These are phyloP conservation scores for Larimichthys crocea DNA, from an alignment of 2,113 vertebrate genomes.

Conservation along the genomic window DNA sequence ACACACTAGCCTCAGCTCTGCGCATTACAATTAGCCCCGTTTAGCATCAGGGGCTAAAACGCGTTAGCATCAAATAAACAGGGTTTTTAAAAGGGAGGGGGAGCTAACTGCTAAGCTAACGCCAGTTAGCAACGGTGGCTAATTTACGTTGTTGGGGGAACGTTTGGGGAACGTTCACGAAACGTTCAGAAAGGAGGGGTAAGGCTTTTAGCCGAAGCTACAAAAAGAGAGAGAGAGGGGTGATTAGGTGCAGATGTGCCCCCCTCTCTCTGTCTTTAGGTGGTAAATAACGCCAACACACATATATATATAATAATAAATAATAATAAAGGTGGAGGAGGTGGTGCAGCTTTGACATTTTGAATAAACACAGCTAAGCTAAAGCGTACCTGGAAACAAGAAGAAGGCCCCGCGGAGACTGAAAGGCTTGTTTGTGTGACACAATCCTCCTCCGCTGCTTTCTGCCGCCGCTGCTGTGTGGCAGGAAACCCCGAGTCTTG, in stretches of 20 bases:
- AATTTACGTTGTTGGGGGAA: conserved; percentile 20
- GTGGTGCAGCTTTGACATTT: conserved; percentile 50
- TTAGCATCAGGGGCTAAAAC: conserved; percentile 47
- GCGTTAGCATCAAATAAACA: conserved; percentile 51
- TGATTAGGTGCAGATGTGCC: conserved; percentile 81
- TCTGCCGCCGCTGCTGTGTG: conserved; percentile 26
- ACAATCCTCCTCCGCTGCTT: conserved; percentile 74
- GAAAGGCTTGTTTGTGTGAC: conserved; percentile 76
- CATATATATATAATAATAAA: too few species aligned
- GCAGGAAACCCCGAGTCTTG: conserved; percentile 83
- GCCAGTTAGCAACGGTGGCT: conserved; percentile 56
- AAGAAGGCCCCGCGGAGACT: conserved; percentile 77
- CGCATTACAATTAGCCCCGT: conserved; percentile 70
- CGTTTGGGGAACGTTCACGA: background rate
- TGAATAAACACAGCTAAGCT: conserved; percentile 51
- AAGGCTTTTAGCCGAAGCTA: conserved; percentile 58
- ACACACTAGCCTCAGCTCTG: conserved; percentile 61
- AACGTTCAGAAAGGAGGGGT: background rate
- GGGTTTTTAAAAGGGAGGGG: background rate
- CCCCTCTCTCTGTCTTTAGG: conserved; percentile 11
- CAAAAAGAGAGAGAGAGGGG: conserved; percentile 44
- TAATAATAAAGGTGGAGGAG: too few species aligned
- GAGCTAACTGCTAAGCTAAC: conserved; percentile 44
- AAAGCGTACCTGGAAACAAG: conserved; percentile 80
- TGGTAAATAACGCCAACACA: conserved; percentile 40